phyloP scores from a whole-genome alignment of 1,140 invertebrate species.

The Drosophila kanapiae region DNA sequence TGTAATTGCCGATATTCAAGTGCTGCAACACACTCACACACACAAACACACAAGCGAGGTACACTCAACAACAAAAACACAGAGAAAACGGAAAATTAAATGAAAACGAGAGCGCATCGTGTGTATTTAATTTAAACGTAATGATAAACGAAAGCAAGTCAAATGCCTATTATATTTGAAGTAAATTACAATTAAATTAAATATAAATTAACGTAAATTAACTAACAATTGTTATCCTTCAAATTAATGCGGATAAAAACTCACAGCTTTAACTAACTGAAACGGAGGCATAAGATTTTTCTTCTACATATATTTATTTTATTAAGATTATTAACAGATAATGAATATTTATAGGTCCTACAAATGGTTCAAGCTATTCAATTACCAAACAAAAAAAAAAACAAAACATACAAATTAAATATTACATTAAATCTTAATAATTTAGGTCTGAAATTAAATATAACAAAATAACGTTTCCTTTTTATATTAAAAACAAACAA shows the following conservation, averaged over 20 bases:
- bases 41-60: neutral
- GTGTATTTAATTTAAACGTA: conserved; percentile 60
- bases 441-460: conserved; percentile 73
- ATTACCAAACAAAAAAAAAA: conserved; percentile 70
- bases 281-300: conserved; percentile 83
- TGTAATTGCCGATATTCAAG: conserved; percentile 61
- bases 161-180: conserved; percentile 77
- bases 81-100: conserved; percentile 41
- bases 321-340: conserved; percentile 78
- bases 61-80: conserved; percentile 20
- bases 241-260: conserved; percentile 83
- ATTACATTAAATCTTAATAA: conserved; percentile 78
- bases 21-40: conserved; percentile 30
- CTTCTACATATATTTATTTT: conserved; percentile 83
- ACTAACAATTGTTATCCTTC: conserved; percentile 78
- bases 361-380: conserved; percentile 79
- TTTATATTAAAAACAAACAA: conserved; percentile 65
- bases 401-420: conserved; percentile 71
- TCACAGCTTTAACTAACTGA: conserved; percentile 83
- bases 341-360: conserved; percentile 77
- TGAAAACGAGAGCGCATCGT: conserved; percentile 40
- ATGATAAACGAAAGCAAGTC: conserved; percentile 58
- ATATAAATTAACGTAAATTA: conserved; percentile 55
- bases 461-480: conserved; percentile 66
- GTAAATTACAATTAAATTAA: conserved; percentile 39